phyloP scores from a whole-genome alignment of 2,113 vertebrate species.

The Peromyscus californicus region DNA sequence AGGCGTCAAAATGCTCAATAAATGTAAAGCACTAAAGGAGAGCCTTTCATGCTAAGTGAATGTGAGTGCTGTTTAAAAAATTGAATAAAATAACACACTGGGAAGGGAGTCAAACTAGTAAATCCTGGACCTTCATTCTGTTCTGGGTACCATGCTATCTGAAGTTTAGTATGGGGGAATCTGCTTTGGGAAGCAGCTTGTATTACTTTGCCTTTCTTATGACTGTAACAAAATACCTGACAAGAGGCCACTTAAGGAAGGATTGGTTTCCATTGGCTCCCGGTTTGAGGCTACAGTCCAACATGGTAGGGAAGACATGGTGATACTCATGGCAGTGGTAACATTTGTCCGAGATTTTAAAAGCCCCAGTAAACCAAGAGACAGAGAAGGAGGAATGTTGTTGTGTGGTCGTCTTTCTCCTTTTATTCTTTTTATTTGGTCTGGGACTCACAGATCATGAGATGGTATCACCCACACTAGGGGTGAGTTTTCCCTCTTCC shows the following conservation, averaged over 20 bases:
- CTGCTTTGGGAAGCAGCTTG: conserved; percentile 1
- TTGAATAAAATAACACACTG: not conserved
- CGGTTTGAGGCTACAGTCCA: not conserved
- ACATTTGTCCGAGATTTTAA: not conserved
- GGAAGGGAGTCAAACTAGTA: not conserved
- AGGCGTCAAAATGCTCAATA: conserved; percentile 36
- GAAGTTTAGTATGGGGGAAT: not conserved
- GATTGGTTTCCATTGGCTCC: not conserved
- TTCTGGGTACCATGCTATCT: not conserved
- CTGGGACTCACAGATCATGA: not conserved
- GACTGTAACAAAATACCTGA: not conserved
- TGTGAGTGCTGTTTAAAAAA: conserved; percentile 11
- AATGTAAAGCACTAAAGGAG: conserved; percentile 40
- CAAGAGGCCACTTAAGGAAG: not conserved
- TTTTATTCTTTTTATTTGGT: not conserved
- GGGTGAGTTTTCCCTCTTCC: not conserved
- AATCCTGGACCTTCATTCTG: not conserved
- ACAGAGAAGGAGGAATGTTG: not conserved
- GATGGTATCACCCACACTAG: not conserved
- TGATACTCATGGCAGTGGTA: too few species aligned
- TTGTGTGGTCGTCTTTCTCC: not conserved
- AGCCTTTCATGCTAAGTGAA: not conserved
- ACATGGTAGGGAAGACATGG: not conserved
- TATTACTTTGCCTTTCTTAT: not conserved
- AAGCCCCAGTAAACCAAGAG: not conserved